Evolutionary conservation across 1,140 invertebrate species (phyloP).

Genomic region (Drosophila watanabei): DNA sequence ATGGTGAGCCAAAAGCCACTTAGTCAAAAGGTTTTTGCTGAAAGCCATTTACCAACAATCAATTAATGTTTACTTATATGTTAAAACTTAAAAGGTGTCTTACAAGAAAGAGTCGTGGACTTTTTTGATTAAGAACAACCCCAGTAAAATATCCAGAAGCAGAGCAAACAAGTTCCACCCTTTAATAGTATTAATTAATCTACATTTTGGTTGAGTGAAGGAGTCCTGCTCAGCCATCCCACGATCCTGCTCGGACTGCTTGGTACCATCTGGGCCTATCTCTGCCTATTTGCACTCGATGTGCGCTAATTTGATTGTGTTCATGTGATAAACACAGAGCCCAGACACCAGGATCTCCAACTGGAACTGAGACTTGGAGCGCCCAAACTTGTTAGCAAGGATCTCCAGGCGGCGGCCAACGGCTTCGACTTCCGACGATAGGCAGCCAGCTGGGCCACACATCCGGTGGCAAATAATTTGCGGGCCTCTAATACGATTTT

Average conservation of each 20-base stretch:
- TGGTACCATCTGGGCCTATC: conserved; percentile 66
- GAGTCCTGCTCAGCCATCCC: neutral
- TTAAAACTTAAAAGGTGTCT: neutral
- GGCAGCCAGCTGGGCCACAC: conserved; percentile 59
- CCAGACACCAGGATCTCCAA: conserved; percentile 27
- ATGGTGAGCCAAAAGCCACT: conserved; percentile 4
- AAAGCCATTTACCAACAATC: neutral
- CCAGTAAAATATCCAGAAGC: neutral
- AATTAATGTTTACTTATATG: neutral
- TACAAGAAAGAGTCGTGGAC: neutral
- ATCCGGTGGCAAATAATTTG: conserved; percentile 83
- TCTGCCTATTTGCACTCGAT: conserved; percentile 79
- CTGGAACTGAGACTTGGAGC: conserved; percentile 9
- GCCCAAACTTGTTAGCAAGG: neutral
- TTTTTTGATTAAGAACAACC: neutral
- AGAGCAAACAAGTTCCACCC: neutral
- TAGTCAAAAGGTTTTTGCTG: conserved; percentile 1
- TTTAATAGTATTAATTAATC: neutral
- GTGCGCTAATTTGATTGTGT: conserved; percentile 84
- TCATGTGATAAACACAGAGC: conserved; percentile 76
- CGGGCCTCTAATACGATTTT: conserved; percentile 68
- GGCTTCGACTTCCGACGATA: conserved; percentile 44
- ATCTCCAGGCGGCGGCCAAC: conserved; percentile 26
- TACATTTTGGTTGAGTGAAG: neutral
- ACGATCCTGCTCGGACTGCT: conserved; percentile 7